Evolutionary conservation across 2,797 vertebrate species (phyloP).

Genomic region (Channallabes apus): DNA sequence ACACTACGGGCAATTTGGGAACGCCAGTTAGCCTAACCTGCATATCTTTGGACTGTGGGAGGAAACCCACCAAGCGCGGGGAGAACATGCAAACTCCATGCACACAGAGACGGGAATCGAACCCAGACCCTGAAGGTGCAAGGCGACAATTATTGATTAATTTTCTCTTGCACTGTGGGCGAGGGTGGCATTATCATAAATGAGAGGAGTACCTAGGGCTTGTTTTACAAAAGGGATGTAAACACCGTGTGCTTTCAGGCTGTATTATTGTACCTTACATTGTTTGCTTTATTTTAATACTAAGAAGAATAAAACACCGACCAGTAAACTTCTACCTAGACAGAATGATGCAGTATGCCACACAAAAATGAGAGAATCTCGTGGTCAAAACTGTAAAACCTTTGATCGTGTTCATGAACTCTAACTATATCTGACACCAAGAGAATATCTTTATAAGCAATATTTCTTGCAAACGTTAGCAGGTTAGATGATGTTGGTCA

Average conservation of each 20-base stretch:
- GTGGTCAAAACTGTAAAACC: not conserved
- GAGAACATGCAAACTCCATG: too few relatives aligned
- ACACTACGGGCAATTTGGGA: too few relatives aligned
- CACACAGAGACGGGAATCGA: too few relatives aligned
- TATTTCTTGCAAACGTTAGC: conserved; percentile 23
- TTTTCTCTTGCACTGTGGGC: too few relatives aligned
- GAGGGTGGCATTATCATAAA: not conserved
- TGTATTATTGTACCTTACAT: not conserved
- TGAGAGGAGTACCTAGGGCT: not conserved
- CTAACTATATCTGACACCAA: not conserved
- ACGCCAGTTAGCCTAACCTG: too few relatives aligned
- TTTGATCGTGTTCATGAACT: not conserved
- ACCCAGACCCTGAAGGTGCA: too few relatives aligned
- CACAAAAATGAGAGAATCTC: not conserved
- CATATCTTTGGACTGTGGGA: too few relatives aligned
- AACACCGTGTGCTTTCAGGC: not conserved
- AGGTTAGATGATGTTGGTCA: conserved; percentile 10
- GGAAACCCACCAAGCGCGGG: too few relatives aligned
- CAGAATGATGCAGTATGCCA: not conserved
- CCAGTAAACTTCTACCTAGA: not conserved
- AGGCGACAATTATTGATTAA: too few relatives aligned
- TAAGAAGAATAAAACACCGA: not conserved
- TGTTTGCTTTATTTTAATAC: not conserved
- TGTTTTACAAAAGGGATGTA: not conserved
- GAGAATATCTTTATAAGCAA: not conserved